Evolutionary conservation across 2,888 invertebrate species (phyloP).

Genomic region (Hydraecia micacea): DNA sequence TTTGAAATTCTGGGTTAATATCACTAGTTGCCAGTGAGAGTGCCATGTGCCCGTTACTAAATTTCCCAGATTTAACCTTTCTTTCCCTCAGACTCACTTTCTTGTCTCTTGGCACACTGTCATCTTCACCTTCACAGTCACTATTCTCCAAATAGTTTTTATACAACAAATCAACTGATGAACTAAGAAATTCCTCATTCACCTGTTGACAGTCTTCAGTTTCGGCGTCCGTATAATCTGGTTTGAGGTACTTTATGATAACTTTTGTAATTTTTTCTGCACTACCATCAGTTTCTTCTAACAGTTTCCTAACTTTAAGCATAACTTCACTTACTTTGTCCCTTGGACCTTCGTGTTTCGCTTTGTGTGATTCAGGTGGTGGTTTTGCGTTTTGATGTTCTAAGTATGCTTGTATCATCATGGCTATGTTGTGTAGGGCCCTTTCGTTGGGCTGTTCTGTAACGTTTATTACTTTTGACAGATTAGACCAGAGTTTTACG

Average conservation of each 20-base stretch:
- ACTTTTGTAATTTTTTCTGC: constrained; percentile 44
- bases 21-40: neutral
- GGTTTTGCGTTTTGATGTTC: constrained; percentile 51
- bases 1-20: constrained; percentile 20
- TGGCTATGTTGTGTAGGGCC: constrained; percentile 65
- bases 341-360: constrained; percentile 32
- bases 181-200: constrained; percentile 48
- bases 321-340: constrained; percentile 45
- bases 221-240: constrained; percentile 36
- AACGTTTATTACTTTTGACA: constrained; percentile 50
- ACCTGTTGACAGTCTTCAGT: constrained; percentile 42
- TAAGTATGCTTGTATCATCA: constrained; percentile 65
- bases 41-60: neutral
- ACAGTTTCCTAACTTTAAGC: constrained; percentile 39
- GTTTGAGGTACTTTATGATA: constrained; percentile 48
- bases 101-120: constrained; percentile 16
- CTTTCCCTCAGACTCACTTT: constrained; percentile 7
- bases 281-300: constrained; percentile 30
- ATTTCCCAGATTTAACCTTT: neutral
- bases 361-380: constrained; percentile 12
- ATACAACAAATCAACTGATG: constrained; percentile 51
- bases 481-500: constrained; percentile 56
- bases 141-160: constrained; percentile 51
- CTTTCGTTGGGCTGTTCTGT: constrained; percentile 46
- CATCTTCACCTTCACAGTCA: constrained; percentile 43